Evolutionary conservation across 2,113 vertebrate species (phyloP), one percentile per base, ranked within the genome.

Genomic region (Daphoenositta chrysoptera): DNA sequence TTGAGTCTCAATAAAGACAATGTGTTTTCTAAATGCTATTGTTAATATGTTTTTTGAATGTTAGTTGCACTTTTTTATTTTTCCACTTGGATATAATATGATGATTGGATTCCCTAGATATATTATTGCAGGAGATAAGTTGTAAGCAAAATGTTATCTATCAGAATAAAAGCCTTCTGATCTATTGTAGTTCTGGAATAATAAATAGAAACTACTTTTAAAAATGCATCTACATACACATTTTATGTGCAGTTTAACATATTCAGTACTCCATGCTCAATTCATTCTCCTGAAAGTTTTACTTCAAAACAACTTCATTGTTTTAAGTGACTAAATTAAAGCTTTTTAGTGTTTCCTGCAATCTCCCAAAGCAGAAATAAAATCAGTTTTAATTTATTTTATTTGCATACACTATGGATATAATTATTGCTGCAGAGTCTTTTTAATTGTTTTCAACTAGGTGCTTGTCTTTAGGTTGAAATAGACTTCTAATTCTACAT

Each of bases 381-480:
- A 98, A 98, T 98, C 98, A 97, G 97, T 97, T 98, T 98, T 98
- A 98, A 98, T 98, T 98, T 98, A 98, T 98, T 98, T 98, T 98
- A 98, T 98, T 98, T 98, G 98, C 97, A 98, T 98, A 98, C 97
- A 97, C 97, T 97, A 92, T 98, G 97, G 97, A 98, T 98, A 98
- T 98, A 98, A 98, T 98, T 98, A 98, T 98, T 98, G 97, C 97
- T 97, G 97, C 96, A 33, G 89, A 98, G 94, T 92, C 96, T 98
- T 98, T 98, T 98, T 98, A 98, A 98, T 98, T 98, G 98, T 98
- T 98, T 98, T 98, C 97, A 98, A 98, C 98, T 98, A 98, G 98
- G 97, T 98, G 94, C 97, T 97, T 97, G 96, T 97, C 97, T 98
- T 98, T 98, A 98, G 98, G 98, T 98, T 98, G 97, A 97, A 97